Evolutionary conservation across 2,888 invertebrate genomes (phyloP), one percentile per base, ranked within the genome.

Genomic region (Incurvaria masculella): DNA sequence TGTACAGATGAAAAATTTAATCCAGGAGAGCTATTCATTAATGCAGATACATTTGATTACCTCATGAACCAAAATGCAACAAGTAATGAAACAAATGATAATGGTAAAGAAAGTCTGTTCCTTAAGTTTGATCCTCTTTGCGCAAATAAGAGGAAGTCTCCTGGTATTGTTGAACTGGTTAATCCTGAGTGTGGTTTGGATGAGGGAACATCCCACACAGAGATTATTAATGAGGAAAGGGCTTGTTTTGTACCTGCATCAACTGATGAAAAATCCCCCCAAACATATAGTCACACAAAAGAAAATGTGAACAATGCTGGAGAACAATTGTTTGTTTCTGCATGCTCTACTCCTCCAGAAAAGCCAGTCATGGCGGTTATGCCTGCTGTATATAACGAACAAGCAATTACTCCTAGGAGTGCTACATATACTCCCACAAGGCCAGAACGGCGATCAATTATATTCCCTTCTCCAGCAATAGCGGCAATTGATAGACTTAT

Each of bases 401-500:
- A 72, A 21, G 57, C 62, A 21, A 61, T 65, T 21, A 63, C 69
- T 19, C 64, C 68, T 21, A 66, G 68, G 59, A 66, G 61, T 41
- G 70, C 68, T 54, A 59, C 66, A 20, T 51, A 61, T 33, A 68
- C 72, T 49, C 70, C 72, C 18, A 64, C 62, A 38, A 68, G 66
- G 61, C 57, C 64, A 50, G 72, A 73, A 55, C 65, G 75, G 54
- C 71, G 65, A 52, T 75, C 76, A 51, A 58, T 72, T 53, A 71
- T 68, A 57, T 72, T 73, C 57, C 70, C 74, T 47, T 76, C 79
- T 45, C 79, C 79, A 53, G 79, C 79, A 59, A 75, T 79, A 59
- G 76, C 79, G 56, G 75, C 75, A 62, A 79, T 79, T 62, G 79
- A 79, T 53, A 69, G 74, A 61, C 67, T 79, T 41, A 62, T 79